Evolutionary conservation across 1,140 invertebrate genomes (phyloP).

Genomic region (Gryllus bimaculatus): DNA sequence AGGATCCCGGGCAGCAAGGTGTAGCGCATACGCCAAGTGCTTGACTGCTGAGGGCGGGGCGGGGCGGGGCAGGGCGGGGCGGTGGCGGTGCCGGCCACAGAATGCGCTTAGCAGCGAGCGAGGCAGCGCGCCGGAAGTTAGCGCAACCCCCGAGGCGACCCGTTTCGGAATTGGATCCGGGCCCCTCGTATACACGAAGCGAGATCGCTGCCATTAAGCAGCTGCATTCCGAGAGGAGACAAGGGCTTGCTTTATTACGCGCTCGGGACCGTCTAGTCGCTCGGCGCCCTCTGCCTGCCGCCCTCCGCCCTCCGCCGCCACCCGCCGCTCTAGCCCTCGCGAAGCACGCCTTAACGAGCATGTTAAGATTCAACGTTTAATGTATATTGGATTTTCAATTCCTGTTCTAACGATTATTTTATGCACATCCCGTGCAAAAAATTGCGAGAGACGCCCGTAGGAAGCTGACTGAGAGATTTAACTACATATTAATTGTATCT

Average conservation of each 20-base stretch:
- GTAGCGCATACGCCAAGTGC: too few relatives aligned
- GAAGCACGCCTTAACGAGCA: not conserved
- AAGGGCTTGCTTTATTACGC: not conserved
- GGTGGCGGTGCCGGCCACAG: not conserved
- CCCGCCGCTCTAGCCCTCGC: not conserved
- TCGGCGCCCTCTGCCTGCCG: not conserved
- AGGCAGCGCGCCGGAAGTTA: not conserved
- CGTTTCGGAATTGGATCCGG: not conserved
- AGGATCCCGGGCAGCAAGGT: too few relatives aligned
- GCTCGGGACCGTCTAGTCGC: not conserved
- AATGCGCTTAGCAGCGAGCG: not conserved
- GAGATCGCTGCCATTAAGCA: not conserved
- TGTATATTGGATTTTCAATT: not conserved
- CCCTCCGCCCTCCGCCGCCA: not conserved
- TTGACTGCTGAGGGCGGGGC: not conserved
- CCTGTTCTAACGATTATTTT: not conserved
- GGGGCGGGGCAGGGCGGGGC: too few relatives aligned
- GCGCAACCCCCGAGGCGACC: not conserved
- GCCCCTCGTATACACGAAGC: not conserved
- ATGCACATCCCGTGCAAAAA: not conserved
- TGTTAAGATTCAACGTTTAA: slow-evolving; percentile 2
- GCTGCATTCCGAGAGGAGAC: not conserved
- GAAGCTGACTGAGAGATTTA: not conserved
- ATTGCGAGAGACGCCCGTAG: not conserved
- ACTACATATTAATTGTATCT: not conserved